Evolutionary conservation across 2,888 invertebrate species (phyloP).

Genomic region (Boloria euphrosyne): DNA sequence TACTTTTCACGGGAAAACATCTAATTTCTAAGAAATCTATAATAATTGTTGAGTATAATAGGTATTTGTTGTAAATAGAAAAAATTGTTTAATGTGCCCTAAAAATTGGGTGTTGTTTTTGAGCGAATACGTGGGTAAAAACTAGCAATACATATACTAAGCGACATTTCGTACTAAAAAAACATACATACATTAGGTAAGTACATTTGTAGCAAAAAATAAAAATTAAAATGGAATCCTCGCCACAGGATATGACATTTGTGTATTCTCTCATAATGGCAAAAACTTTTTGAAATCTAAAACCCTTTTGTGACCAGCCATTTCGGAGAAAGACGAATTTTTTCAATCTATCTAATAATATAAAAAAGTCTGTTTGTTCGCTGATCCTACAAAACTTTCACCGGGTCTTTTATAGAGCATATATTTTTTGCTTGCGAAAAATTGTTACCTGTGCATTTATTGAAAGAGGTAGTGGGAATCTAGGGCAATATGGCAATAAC

Average conservation of each 20-base stretch:
- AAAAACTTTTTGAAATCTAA: conserved; percentile 68
- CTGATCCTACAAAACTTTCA: conserved; percentile 70
- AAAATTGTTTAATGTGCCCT: too few species aligned
- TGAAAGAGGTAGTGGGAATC: conserved; percentile 59
- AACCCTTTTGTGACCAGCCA: conserved; percentile 72
- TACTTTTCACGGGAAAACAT: too few species aligned
- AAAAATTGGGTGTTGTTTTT: too few species aligned
- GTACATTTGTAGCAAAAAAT: conserved; percentile 12
- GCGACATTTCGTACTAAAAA: background rate
- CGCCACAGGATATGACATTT: conserved; percentile 41
- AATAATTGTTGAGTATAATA: too few species aligned
- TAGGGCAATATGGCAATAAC: conserved; percentile 47
- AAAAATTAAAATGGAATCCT: conserved; percentile 30
- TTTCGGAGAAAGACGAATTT: conserved; percentile 64
- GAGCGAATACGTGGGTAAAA: too few species aligned
- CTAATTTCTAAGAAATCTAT: too few species aligned
- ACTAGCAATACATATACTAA: background rate
- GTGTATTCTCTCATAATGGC: conserved; percentile 38
- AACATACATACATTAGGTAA: background rate
- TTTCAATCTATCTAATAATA: conserved; percentile 48
- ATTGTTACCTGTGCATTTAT: conserved; percentile 47
- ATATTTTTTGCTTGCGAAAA: conserved; percentile 42
- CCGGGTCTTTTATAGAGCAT: conserved; percentile 49
- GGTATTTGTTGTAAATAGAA: too few species aligned
- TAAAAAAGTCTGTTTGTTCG: conserved; percentile 62